Evolutionary conservation across 2,797 vertebrate genomes (phyloP).

Genomic region (Microctenopoma steveboyesi): DNA sequence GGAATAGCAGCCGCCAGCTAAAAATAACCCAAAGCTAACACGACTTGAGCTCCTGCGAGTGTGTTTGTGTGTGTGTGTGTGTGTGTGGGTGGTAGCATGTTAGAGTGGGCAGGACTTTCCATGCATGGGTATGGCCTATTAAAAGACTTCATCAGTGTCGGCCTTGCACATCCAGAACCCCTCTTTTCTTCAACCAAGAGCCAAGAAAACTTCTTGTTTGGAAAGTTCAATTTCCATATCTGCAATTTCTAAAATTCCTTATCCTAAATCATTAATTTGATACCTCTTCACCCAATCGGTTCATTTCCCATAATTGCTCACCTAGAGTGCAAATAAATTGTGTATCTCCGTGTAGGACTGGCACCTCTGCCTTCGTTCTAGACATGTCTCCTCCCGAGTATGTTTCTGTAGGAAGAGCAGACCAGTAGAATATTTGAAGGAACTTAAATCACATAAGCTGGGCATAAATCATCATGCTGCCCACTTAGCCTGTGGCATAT

Average conservation of each 20-base stretch:
- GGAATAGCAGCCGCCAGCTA: slow-evolving; percentile 51
- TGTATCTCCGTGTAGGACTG: slow-evolving; percentile 24
- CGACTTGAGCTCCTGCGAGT: slow-evolving; percentile 1
- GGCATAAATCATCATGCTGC: slow-evolving; percentile 66
- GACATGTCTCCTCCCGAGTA: background rate
- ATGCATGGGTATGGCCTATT: slow-evolving; percentile 55
- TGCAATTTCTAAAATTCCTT: slow-evolving; percentile 53
- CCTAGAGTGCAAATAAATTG: slow-evolving; percentile 65
- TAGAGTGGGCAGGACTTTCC: slow-evolving; percentile 59
- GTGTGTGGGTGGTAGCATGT: slow-evolving; percentile 37
- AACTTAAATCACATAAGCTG: slow-evolving; percentile 73
- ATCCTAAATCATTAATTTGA: slow-evolving; percentile 64
- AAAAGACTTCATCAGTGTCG: slow-evolving; percentile 69
- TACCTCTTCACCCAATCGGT: slow-evolving; percentile 44
- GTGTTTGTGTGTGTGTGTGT: slow-evolving; percentile 19
- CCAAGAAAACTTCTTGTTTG: slow-evolving; percentile 59
- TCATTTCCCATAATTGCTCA: slow-evolving; percentile 51
- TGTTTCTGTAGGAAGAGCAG: slow-evolving; percentile 41
- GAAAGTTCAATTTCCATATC: slow-evolving; percentile 59
- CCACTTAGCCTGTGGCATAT: slow-evolving; percentile 62
- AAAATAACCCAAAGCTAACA: slow-evolving; percentile 64
- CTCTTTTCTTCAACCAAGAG: slow-evolving; percentile 30
- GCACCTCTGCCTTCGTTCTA: slow-evolving; percentile 24
- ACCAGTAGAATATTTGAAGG: slow-evolving; percentile 66
- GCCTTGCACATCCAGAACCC: slow-evolving; percentile 54